Percentiles rank a stretch among this genome's conserved stretches.
phyloP scores from a whole-genome alignment of 2,113 vertebrate genomes.

The Cavia aperea region DNA sequence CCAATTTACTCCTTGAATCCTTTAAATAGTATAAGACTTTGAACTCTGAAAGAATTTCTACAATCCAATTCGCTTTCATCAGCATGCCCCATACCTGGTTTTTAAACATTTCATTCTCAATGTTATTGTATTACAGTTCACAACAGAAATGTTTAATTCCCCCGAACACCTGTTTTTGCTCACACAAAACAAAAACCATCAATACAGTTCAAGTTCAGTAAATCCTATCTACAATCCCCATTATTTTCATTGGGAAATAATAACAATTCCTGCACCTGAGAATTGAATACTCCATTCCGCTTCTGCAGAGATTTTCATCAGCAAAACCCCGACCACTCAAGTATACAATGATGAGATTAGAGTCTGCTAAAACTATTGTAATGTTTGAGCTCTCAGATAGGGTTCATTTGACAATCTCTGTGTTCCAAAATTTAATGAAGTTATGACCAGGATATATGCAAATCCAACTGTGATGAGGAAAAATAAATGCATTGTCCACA shows the following conservation, averaged over 20 bases:
- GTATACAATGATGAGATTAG: constrained; percentile 62
- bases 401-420: constrained; percentile 51
- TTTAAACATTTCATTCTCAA: constrained; percentile 54
- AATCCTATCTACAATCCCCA: constrained; percentile 61
- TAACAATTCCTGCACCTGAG: constrained; percentile 61
- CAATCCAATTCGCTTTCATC: constrained; percentile 57
- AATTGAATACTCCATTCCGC: constrained; percentile 56
- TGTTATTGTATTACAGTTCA: constrained; percentile 54
- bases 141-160: constrained; percentile 63
- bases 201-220: constrained; percentile 58
- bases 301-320: constrained; percentile 67
- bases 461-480: constrained; percentile 7
- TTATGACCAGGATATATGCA: constrained; percentile 48
- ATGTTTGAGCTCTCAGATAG: constrained; percentile 45
- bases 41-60: constrained; percentile 55
- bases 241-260: constrained; percentile 69
- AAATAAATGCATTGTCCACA: not conserved
- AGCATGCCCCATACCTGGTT: constrained; percentile 2
- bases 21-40: constrained; percentile 54
- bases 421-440: constrained; percentile 57
- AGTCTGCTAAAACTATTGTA: constrained; percentile 47
- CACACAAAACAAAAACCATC: constrained; percentile 59
- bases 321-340: constrained; percentile 59
- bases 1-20: constrained; percentile 28
- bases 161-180: constrained; percentile 62